Percentiles rank a stretch among this genome's conserved stretches.
Conservation (phyloP, 2,888 invertebrate species). For the Phragmatobia fuliginosa region DNA sequence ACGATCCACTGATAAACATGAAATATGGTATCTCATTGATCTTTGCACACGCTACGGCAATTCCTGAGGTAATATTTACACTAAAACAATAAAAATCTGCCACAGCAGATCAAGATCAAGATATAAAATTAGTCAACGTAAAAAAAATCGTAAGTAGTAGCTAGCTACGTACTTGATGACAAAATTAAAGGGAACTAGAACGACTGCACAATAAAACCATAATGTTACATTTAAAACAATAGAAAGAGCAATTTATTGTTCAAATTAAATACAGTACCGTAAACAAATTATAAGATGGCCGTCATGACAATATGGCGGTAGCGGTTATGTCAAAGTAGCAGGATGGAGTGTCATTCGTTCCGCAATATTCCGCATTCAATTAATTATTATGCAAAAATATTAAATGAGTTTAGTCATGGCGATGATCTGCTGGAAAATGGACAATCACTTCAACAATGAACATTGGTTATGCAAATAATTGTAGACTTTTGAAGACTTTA, state of each 20-base stretch:
- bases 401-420: conserved; percentile 44
- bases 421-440: conserved; percentile 36
- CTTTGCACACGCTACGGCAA: conserved; percentile 36
- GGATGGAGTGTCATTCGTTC: conserved; percentile 37
- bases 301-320: conserved; percentile 18
- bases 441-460: conserved; percentile 35
- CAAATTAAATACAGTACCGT: conserved; percentile 22
- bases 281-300: conserved; percentile 40
- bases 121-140: conserved; percentile 33
- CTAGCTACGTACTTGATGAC: conserved; percentile 34
- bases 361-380: conserved; percentile 48
- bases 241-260: conserved; percentile 37
- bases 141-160: conserved; percentile 23
- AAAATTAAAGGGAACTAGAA: conserved; percentile 50
- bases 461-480: conserved; percentile 18
- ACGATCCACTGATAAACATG: conserved; percentile 19
- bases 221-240: conserved; percentile 48
- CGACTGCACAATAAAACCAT: conserved; percentile 43
- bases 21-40: conserved; percentile 29
- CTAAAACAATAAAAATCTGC: conserved; percentile 32
- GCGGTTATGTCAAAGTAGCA: conserved; percentile 44
- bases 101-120: conserved; percentile 37
- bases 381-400: conserved; percentile 45
- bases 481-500: conserved; percentile 12
- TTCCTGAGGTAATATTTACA: conserved; percentile 17